Evolutionary conservation across 2,888 invertebrate genomes (phyloP), one percentile per base, ranked within the genome.

Genomic region (Orgyia antiqua): DNA sequence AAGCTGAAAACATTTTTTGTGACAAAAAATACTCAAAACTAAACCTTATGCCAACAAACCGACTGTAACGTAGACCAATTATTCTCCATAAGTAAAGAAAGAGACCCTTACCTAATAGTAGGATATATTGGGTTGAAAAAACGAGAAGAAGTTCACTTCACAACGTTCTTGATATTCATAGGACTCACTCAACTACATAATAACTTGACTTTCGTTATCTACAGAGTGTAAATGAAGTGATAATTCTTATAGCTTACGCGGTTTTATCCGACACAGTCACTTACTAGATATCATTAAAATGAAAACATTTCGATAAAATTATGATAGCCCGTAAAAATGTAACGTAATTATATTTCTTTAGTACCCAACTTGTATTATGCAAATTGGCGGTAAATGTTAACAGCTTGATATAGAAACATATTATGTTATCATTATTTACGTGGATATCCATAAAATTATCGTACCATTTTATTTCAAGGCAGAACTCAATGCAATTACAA

Each of bases 401-500:
- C 49, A 58, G 57, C 45, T 51, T 39, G 49, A 52, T 43, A 52
- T 43, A 39, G 55, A 28, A 51, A 51, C 3, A 47, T 36, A 33
- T 67, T 70, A 74, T 65, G 60, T 64, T 60, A 50, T 51, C 51
- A 53, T n/a, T 59, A 64, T 67, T 24, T 52, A 60, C 35, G 46
- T 45, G 52, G 51, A 65, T 62, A 58, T 54, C 49, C 50, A 51
- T 55, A 59, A 51, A 53, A 56, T 72, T 64, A 68, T 68, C 57
- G 52, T 62, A 67, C 60, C 58, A 56, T 56, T 57, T 55, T 54
- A 66, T 74, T 64, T 58, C 58, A 65, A 72, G 66, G 64, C 60
- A 60, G 64, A 71, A 64, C 53, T 56, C 45, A 64, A 68, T 68
- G 73, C 66, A 76, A 78, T 79, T 77, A 77, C 62, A 61, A 64